Evolutionary conservation across 2,888 invertebrate species (phyloP), one percentile per base, ranked within the genome.

Genomic region (Abscondita cerata): DNA sequence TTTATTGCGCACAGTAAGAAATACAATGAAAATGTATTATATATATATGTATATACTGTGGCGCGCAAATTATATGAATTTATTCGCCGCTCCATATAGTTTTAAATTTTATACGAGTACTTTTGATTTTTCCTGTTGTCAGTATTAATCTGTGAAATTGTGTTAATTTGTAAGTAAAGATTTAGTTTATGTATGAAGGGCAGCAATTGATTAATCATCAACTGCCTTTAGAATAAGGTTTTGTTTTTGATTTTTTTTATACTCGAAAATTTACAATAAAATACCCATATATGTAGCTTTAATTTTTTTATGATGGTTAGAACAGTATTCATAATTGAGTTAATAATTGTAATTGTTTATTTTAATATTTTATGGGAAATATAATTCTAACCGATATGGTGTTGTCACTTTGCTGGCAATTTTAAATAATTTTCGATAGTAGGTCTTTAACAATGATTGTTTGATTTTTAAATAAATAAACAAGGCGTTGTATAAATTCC

Each of bases 51-150:
- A n/a, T 53, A 18, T 31, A 46, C 25, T 3, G 18, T n/a, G 3
- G 33, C 18, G 31, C 36, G 18, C 9, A 33, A 34, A 34, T 51
- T 33, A 13, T 51, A 25, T n/a, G n/a, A n/a, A n/a, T n/a, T n/a
- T 51, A 51, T 34, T 50, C 59, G 52, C 40, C 44, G 41, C 52
- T 62, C 36, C 55, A 54, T 51, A 55, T 51, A 19, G 58, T 62
- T 62, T 51, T 62, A 47, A 54, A 58, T 62, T 62, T 54, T 59
- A 58, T 57, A 62, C 54, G 20, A 58, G 53, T 53, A 31, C 38
- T 52, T 56, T 61, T 66, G 46, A 64, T 52, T 54, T 67, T 64
- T 68, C 68, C 68, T 68, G 68, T 61, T 67, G 68, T 68, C 68
- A 68, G 68, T 68, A 68, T 68, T 68, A 67, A 16, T 15, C 41